Evolutionary conservation across 2,797 vertebrate genomes (phyloP).

Genomic region (Neostethus bicornis): DNA sequence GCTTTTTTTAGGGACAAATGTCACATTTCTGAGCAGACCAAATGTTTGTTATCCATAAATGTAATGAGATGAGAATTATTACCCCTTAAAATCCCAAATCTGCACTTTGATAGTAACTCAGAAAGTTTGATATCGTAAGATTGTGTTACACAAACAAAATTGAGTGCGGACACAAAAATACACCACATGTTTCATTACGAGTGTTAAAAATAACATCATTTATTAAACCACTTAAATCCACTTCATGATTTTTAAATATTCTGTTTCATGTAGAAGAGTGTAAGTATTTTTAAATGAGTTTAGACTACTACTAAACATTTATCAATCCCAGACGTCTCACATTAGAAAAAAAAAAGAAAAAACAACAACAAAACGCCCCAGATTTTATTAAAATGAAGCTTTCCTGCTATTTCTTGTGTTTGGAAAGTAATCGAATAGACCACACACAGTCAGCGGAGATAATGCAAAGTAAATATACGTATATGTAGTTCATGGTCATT

Average conservation of each 20-base stretch:
- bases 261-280: neutral
- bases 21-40: too few species aligned
- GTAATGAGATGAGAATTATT: too few species aligned
- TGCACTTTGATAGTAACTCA: constrained; percentile 7
- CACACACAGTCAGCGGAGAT: neutral
- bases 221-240: constrained; percentile 35
- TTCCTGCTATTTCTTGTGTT: constrained; percentile 8
- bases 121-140: constrained; percentile 13
- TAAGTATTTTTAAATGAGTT: neutral
- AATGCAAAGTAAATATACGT: constrained; percentile 17
- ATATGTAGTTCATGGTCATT: constrained; percentile 8
- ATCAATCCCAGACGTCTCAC: neutral
- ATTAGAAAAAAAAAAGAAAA: constrained; percentile 17
- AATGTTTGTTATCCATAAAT: too few species aligned
- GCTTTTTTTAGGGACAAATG: too few species aligned
- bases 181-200: constrained; percentile 17
- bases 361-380: too few species aligned
- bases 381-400: neutral
- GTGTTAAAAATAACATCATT: constrained; percentile 33
- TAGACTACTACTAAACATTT: neutral
- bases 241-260: constrained; percentile 7
- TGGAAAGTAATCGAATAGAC: neutral
- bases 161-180: constrained; percentile 24
- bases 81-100: too few species aligned
- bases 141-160: constrained; percentile 15